Percentiles rank a stretch among this genome's conserved stretches.
These are phyloP conservation scores for Proterorhinus semilunaris DNA, from an alignment of 2,113 vertebrate genomes.

Conservation along the genomic window DNA sequence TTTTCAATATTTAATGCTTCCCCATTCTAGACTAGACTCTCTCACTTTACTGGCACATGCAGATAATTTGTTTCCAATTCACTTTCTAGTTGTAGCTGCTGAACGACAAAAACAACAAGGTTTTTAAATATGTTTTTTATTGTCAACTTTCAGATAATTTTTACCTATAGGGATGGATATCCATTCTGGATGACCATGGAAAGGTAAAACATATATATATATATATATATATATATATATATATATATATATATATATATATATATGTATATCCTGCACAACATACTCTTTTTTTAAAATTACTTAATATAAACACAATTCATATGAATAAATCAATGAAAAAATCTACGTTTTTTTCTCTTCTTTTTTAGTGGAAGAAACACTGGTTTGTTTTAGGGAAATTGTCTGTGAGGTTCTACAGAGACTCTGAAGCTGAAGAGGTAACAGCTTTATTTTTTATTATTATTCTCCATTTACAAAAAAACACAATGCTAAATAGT, in stretches of 20 bases:
- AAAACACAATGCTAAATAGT: too few relatives aligned
- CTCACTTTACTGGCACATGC: not conserved
- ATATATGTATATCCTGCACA: not conserved
- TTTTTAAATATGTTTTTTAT: conserved; percentile 14
- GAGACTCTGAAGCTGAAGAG: conserved; percentile 90
- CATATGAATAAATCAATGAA: not conserved
- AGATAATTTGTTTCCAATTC: not conserved
- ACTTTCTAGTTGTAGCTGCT: conserved; percentile 33
- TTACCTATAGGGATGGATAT: conserved; percentile 77
- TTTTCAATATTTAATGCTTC: conserved; percentile 1
- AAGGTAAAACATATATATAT: conserved; percentile 57
- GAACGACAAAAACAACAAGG: conserved; percentile 23
- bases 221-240: too few relatives aligned
- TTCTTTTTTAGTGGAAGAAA: conserved; percentile 87
- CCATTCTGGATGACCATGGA: conserved; percentile 68
- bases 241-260: too few relatives aligned
- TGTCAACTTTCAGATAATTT: conserved; percentile 50
- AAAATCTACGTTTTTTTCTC: not conserved
- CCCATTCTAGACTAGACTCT: not conserved
- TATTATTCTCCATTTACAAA: not conserved
- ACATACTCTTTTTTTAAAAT: not conserved
- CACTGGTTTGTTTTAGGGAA: conserved; percentile 94
- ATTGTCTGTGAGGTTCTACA: conserved; percentile 87
- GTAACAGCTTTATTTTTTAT: conserved; percentile 64
- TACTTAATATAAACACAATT: not conserved